Base-by-base conservation (phyloP, 2,888 invertebrate species). In the Augochlorella aurata region DNA sequence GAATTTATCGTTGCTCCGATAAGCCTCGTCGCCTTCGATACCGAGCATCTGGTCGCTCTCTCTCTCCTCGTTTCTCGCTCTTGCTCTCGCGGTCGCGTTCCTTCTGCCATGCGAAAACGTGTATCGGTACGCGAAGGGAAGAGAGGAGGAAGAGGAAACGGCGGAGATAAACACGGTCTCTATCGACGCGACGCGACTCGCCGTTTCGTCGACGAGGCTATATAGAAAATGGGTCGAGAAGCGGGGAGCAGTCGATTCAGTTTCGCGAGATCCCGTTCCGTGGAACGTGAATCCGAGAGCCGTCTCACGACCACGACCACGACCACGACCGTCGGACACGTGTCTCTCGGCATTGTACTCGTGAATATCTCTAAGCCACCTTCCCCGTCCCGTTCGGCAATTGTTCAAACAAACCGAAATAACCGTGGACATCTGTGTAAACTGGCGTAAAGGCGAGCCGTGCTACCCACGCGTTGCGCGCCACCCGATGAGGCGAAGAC, bases 361-460 rank as follows among this genome's bases (percentile, higher is more conserved):
- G 83, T 76, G 76, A 82, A 83, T 82, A 79, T 76, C 68, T 69
- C 47, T 47, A 12, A 54, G 44, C 70, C 74, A 79, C 74, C 79
- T 77, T 78, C 83, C 83, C 79, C 85, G 81, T 84, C 77, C 81
- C 84, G 81, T 84, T 85, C 89, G 79, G 79, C 90, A 90, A 87
- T 90, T 89, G 90, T 87, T 89, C 89, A 87, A 90, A 89, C 87
- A 85, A 79, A 85, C 86, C 78, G 85, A 87, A 89, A 89, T 87
- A 89, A 84, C 84, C 84, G 74, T 77, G 85, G 84, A 85, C 90
- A 90, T 89, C 89, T 90, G 90, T 90, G 88, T 88, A 90, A 90
- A 90, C 85, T 77, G 70, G 72, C 73, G 77, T 73, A 63, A 79
- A 77, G 70, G 70, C 72, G 63, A 63, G 79, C 72, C 77, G 74